Evolutionary conservation across 2,113 vertebrate species (phyloP), one percentile per base, ranked within the genome.

Genomic region (Coreoperca whiteheadi): DNA sequence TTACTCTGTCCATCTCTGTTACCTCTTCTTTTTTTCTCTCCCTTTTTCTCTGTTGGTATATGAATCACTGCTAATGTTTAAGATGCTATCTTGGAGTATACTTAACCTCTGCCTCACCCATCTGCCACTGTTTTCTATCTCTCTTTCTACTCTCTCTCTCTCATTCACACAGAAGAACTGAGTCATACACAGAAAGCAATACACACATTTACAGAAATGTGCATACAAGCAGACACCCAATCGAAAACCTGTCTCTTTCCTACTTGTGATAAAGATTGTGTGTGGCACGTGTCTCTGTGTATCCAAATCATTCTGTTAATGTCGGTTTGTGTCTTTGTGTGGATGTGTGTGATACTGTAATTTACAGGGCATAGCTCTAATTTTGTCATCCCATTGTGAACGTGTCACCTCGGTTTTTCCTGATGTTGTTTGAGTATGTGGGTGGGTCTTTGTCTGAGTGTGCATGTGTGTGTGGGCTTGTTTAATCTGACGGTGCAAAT

Each of bases 401-500:
- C 1, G 10, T 77, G 79, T 82, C 77, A 75, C 64, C 59, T 50
- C 39, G 4, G n/a, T 73, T 78, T 86, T 78, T 74, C 64, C 15
- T 64, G 77, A 74, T 43, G 23, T 67, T 64, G 78, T 81, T 54
- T 59, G 39, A 57, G 60, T 61, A 34, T 20, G 54, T 76, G 78
- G 39, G 74, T 70, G 72, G 32, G 73, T 57, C 8, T 59, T 28
- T 46, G 46, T 64, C 34, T 63, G 4, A 39, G 61, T 43, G 54
- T 34, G 75, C 48, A 18, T 25, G 48, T 43, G 70, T 70, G 78
- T 18, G 63, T 14, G 77, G 46, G 76, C 72, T 61, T 43, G 51
- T 87, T 71, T 84, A 78, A 81, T 85, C 72, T 83, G 70, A 84
- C 18, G 75, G 68, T 39, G 83, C 88, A 93, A 92, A 94, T 91